Conservation (phyloP, 2,888 invertebrate species). For the Ganaspis brasiliensis region DNA sequence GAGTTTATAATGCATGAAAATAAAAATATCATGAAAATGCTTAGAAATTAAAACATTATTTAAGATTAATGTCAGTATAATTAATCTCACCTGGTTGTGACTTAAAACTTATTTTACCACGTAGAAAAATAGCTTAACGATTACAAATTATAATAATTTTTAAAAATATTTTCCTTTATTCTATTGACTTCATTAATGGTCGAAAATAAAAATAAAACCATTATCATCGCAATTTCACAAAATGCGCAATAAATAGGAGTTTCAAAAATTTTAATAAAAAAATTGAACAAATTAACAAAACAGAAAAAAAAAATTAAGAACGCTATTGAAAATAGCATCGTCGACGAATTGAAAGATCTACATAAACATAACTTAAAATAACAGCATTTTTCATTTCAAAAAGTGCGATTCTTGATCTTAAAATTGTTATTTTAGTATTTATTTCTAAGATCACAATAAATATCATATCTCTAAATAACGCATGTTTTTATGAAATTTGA, state of each 20-base stretch:
- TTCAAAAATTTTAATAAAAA: not conserved
- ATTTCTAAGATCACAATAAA: conserved; percentile 28
- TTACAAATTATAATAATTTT: not conserved
- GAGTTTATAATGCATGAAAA: too few relatives aligned
- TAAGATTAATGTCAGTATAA: not conserved
- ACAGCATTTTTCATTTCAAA: too few relatives aligned
- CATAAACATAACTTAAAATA: too few relatives aligned
- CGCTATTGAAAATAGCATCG: not conserved
- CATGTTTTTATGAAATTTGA: not conserved
- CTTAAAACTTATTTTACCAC: conserved; percentile 1
- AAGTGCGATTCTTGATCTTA: too few relatives aligned
- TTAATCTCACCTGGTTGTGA: conserved; percentile 27
- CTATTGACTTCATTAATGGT: not conserved
- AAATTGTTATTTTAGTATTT: not conserved
- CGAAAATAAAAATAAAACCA: not conserved
- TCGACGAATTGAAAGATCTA: not conserved
- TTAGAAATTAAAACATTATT: not conserved
- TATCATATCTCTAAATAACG: conserved; percentile 25
- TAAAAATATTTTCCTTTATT: not conserved
- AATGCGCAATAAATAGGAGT: too few relatives aligned
- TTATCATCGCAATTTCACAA: too few relatives aligned
- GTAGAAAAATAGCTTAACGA: conserved; percentile 32
- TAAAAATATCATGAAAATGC: too few relatives aligned
- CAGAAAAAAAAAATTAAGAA: not conserved
- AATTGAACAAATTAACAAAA: not conserved